Evolutionary conservation across 2,113 vertebrate genomes (phyloP).

Genomic region (Oreochromis tanganicae): DNA sequence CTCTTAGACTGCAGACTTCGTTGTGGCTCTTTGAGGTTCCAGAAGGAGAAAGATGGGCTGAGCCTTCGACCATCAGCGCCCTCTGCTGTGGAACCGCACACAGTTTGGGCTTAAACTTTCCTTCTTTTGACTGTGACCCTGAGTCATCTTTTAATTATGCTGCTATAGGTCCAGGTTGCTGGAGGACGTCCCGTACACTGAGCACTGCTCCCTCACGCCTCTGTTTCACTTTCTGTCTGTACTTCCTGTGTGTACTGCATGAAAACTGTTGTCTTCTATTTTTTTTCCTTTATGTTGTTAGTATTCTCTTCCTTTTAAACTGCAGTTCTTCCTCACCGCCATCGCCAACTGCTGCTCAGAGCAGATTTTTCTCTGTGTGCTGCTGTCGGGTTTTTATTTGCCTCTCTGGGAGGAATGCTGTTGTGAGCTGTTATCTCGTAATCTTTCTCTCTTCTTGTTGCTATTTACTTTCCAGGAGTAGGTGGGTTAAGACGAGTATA

Average conservation of each 20-base stretch:
- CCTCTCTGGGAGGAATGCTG: neutral
- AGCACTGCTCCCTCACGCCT: neutral
- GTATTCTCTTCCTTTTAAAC: no score
- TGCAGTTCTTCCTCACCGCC: no score
- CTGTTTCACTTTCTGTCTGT: neutral
- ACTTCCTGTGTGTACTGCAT: neutral
- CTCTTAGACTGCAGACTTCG: neutral
- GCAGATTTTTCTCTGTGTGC: neutral
- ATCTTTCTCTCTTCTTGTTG: neutral
- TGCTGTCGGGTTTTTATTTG: rapidly evolving
- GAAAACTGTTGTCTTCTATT: neutral
- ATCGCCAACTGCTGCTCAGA: no score
- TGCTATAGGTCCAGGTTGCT: neutral
- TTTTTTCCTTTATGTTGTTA: no score
- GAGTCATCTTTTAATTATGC: neutral
- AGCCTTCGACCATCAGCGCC: neutral
- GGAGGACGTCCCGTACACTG: neutral
- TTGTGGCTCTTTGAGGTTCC: neutral
- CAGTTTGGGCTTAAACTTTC: neutral
- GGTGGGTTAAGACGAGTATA: neutral
- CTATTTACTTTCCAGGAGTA: neutral
- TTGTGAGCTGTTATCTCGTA: neutral
- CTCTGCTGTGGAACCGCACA: no score
- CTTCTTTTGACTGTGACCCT: neutral
- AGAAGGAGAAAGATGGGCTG: neutral